phyloP scores from a whole-genome alignment of 2,888 invertebrate species.

The Ophion obscuratus region DNA sequence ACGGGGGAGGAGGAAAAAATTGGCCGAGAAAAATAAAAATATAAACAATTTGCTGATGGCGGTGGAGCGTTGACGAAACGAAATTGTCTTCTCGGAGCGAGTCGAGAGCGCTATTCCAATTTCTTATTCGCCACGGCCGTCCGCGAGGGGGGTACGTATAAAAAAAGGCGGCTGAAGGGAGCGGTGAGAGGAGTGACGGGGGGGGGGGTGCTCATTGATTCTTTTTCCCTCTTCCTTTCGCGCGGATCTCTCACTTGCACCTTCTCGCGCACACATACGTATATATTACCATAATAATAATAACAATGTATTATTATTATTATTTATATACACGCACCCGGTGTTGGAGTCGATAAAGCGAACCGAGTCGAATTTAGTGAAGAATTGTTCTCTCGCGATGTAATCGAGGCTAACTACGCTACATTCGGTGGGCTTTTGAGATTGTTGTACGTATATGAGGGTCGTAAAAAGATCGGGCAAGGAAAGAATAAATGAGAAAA shows the following conservation, averaged over 20 bases:
- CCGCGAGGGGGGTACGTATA: constrained; percentile 22
- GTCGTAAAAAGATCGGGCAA: not conserved
- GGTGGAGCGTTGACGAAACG: constrained; percentile 62
- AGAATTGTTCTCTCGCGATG: constrained; percentile 52
- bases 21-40: constrained; percentile 1
- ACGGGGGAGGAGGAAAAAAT: constrained; percentile 23
- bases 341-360: constrained; percentile 53
- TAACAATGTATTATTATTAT: constrained; percentile 19
- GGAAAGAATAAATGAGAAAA: constrained; percentile 15
- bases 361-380: constrained; percentile 55
- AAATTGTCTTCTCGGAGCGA: constrained; percentile 56
- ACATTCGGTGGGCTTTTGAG: constrained; percentile 27
- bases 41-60: constrained; percentile 44
- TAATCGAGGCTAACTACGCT: constrained; percentile 58
- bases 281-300: not conserved
- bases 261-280: constrained; percentile 3
- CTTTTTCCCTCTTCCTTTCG: constrained; percentile 52
- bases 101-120: constrained; percentile 54
- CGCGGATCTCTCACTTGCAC: constrained; percentile 54
- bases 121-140: constrained; percentile 66
- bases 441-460: constrained; percentile 34
- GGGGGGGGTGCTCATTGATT: constrained; percentile 55
- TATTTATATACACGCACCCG: constrained; percentile 26
- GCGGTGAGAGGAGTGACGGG: constrained; percentile 7
- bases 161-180: not conserved